Evolutionary conservation across 2,888 invertebrate species (phyloP).

Genomic region (Tricholauxania praeusta): DNA sequence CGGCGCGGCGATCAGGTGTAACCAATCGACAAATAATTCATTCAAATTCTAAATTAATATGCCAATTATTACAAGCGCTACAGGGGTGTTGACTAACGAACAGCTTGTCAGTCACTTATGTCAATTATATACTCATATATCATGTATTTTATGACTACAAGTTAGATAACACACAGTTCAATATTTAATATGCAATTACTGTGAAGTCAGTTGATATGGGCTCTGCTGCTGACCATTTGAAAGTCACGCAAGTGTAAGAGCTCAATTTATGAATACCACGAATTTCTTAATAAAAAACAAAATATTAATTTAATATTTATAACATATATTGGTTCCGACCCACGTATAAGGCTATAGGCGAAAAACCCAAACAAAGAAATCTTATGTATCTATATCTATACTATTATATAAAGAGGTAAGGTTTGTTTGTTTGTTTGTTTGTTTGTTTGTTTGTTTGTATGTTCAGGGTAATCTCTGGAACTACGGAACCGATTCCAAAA

Average conservation of each 20-base stretch:
- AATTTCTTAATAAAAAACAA: neutral
- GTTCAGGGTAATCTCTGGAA: too few species aligned
- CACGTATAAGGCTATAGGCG: too few species aligned
- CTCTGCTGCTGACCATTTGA: too few species aligned
- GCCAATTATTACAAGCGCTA: slow-evolving; percentile 23
- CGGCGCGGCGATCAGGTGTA: slow-evolving; percentile 34
- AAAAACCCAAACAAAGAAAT: too few species aligned
- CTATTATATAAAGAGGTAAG: too few species aligned
- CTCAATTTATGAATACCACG: too few species aligned
- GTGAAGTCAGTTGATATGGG: neutral
- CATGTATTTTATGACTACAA: neutral
- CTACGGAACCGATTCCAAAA: too few species aligned
- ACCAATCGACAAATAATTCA: slow-evolving; percentile 34
- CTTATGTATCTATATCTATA: too few species aligned
- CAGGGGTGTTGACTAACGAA: slow-evolving; percentile 34
- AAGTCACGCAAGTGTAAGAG: neutral
- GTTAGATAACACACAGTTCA: neutral
- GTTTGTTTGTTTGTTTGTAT: too few species aligned
- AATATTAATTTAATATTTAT: neutral
- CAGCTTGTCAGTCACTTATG: slow-evolving; percentile 38
- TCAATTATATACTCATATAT: slow-evolving; percentile 11
- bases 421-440: too few species aligned
- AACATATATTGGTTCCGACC: too few species aligned
- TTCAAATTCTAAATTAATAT: slow-evolving; percentile 30
- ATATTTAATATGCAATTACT: slow-evolving; percentile 25